Conservation (phyloP, 2,113 vertebrate species). For the Geothlypis trichas region DNA sequence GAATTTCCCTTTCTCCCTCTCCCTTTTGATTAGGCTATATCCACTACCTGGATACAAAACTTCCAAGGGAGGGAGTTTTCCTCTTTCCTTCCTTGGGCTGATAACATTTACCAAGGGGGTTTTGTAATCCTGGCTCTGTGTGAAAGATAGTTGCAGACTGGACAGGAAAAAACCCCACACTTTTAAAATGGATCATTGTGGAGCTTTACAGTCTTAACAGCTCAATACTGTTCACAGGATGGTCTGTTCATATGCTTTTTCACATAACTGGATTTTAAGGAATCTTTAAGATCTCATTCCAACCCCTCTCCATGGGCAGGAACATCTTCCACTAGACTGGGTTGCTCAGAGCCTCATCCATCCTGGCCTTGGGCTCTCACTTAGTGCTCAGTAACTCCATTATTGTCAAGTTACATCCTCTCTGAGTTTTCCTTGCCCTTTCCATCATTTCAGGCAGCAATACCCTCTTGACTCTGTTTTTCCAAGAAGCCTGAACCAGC, state of each 20-base stretch:
- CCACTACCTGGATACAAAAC: background rate
- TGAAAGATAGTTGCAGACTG: background rate
- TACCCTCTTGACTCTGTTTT: background rate
- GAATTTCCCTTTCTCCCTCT: conserved; percentile 23
- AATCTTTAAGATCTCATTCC: background rate
- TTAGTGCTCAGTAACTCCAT: background rate
- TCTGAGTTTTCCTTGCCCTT: background rate
- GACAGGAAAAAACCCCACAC: background rate
- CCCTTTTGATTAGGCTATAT: background rate
- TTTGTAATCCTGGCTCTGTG: background rate
- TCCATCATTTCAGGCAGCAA: background rate
- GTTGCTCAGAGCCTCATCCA: background rate
- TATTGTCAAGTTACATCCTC: background rate
- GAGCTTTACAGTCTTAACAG: background rate
- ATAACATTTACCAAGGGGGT: background rate
- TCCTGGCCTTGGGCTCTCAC: background rate
- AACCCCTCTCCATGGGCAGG: background rate
- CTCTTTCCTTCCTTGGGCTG: background rate
- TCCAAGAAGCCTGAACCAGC: background rate
- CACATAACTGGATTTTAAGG: background rate
- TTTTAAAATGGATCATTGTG: background rate
- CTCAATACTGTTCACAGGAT: background rate
- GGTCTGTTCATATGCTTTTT: background rate
- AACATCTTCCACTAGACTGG: background rate
- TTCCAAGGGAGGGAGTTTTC: background rate